A percentile compares a stretch with the other conserved stretches of the same genome.
Evolutionary conservation across 2,888 invertebrate species (phyloP).

Genomic region (Rotaria socialis): DNA sequence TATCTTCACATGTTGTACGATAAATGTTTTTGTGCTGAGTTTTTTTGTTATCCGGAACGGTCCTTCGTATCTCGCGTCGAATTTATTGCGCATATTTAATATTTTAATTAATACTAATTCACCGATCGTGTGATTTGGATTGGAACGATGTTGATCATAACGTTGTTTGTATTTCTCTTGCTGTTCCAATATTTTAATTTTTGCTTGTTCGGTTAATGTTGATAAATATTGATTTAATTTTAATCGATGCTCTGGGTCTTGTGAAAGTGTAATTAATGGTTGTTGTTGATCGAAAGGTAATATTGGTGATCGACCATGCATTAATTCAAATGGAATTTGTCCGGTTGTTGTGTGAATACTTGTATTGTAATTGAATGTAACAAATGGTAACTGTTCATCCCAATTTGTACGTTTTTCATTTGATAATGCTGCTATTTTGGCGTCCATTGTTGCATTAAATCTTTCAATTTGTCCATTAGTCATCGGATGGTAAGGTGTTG

Average conservation of each 20-base stretch:
- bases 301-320: background rate
- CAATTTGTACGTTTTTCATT: background rate
- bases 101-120: background rate
- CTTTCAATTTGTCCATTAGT: background rate
- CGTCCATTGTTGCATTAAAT: background rate
- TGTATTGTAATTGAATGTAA: background rate
- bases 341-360: background rate
- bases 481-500: background rate
- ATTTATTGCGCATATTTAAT: background rate
- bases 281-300: background rate
- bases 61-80: background rate
- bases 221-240: background rate
- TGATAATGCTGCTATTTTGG: background rate
- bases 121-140: background rate
- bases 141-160: background rate
- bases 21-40: too few species aligned
- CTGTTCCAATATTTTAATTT: background rate
- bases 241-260: background rate
- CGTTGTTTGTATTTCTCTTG: background rate
- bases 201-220: background rate
- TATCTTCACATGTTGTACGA: too few species aligned
- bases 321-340: background rate
- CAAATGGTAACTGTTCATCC: background rate
- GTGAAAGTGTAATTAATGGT: background rate
- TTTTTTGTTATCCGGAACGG: too few species aligned